These are phyloP conservation scores for Phycodurus eques DNA, from an alignment of 2,113 vertebrate genomes.

Conservation along the genomic window DNA sequence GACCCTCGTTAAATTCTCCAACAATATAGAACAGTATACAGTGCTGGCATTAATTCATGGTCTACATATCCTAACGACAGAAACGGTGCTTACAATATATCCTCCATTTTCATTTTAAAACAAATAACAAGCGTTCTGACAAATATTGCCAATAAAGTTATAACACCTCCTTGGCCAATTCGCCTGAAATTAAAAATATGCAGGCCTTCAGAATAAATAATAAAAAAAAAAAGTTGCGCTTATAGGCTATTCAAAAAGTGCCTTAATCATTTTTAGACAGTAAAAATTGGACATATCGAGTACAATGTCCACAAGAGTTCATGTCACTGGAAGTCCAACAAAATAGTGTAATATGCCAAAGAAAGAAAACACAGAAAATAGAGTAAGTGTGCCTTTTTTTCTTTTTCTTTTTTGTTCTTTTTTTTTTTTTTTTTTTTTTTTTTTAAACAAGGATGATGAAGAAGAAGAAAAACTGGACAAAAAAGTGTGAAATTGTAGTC, in stretches of 20 bases:
- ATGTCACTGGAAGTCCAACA: constrained; percentile 47
- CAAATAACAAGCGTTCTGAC: constrained; percentile 80
- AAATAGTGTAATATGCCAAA: constrained; percentile 39
- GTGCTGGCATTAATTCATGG: constrained; percentile 82
- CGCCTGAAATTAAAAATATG: constrained; percentile 74
- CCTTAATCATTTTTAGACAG: constrained; percentile 81
- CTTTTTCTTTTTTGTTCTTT: constrained; percentile 8
- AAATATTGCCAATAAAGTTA: constrained; percentile 97
- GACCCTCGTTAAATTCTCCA: constrained; percentile 69
- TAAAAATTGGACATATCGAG: constrained; percentile 44
- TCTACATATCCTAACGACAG: constrained; percentile 67
- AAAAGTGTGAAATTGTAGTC: constrained; percentile 66
- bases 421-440: constrained; percentile 8
- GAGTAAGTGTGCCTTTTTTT: constrained; percentile 49
- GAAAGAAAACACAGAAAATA: constrained; percentile 43
- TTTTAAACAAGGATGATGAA: constrained; percentile 39
- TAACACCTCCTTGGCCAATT: constrained; percentile 74
- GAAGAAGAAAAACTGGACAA: constrained; percentile 44
- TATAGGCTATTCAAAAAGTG: constrained; percentile 89
- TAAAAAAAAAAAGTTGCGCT: constrained; percentile 82
- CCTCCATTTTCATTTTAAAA: constrained; percentile 70
- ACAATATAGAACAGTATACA: constrained; percentile 83
- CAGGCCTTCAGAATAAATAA: constrained; percentile 85
- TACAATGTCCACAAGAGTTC: constrained; percentile 50
- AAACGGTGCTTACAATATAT: constrained; percentile 77